Percentiles rank a stretch among this genome's conserved stretches.
phyloP scores from a whole-genome alignment of 2,888 invertebrate species.

The Mesoligia furuncula region DNA sequence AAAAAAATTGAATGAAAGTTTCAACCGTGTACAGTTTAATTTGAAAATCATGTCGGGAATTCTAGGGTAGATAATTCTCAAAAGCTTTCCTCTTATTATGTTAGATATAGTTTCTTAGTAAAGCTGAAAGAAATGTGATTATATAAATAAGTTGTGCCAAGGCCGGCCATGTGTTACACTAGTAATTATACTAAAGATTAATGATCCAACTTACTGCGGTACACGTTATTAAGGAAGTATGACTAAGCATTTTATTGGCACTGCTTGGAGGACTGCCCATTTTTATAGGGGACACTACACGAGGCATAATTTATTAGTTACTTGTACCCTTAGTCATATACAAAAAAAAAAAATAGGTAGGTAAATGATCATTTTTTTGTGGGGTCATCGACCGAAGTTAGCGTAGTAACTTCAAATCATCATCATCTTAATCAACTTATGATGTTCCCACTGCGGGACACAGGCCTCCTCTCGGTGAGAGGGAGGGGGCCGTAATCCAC shows the following conservation, averaged over 20 bases:
- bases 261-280: slow-evolving; percentile 33
- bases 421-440: no score
- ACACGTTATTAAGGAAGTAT: slow-evolving; percentile 25
- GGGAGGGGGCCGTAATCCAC: no score
- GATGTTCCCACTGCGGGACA: no score
- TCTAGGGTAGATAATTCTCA: no score
- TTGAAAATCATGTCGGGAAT: slow-evolving; percentile 14
- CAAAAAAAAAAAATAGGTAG: no score
- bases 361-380: no score
- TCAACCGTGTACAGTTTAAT: slow-evolving; percentile 16
- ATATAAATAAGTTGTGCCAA: slow-evolving; percentile 28
- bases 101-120: neutral
- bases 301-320: neutral
- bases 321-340: no score
- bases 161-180: slow-evolving; percentile 24
- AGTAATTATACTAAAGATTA: slow-evolving; percentile 49
- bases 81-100: no score
- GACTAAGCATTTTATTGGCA: slow-evolving; percentile 35
- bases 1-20: slow-evolving; percentile 30
- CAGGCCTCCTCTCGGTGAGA: no score
- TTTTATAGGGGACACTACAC: neutral
- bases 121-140: neutral
- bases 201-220: slow-evolving; percentile 35
- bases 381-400: no score
- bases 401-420: no score